phyloP scores from a whole-genome alignment of 2,113 vertebrate genomes.

The Canis aureus region DNA sequence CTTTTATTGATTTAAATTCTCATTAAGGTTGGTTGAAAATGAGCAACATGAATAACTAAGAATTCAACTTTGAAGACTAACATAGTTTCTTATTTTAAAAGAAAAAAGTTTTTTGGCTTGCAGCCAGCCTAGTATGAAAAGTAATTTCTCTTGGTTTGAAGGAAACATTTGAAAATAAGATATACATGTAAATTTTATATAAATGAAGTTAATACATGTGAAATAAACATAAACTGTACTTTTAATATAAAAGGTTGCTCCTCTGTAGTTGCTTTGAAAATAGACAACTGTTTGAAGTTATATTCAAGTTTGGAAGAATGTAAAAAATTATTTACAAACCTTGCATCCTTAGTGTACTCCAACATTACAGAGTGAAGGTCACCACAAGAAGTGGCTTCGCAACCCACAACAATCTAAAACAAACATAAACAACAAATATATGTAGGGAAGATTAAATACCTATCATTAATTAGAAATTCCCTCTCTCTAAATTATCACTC shows the following conservation, averaged over 20 bases:
- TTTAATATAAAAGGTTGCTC: slow-evolving; percentile 11
- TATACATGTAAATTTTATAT: background rate
- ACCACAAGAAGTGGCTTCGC: slow-evolving; percentile 96
- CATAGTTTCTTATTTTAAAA: slow-evolving; percentile 33
- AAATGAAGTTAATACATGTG: slow-evolving; percentile 12
- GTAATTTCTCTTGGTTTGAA: slow-evolving; percentile 50
- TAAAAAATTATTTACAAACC: slow-evolving; percentile 86
- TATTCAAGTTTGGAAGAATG: background rate
- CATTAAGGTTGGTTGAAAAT: background rate
- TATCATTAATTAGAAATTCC: slow-evolving; percentile 55
- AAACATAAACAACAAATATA: slow-evolving; percentile 43
- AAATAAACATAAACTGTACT: background rate
- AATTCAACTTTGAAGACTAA: background rate
- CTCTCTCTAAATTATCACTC: background rate
- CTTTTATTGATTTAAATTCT: background rate
- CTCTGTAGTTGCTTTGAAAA: slow-evolving; percentile 58
- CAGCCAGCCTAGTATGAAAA: background rate
- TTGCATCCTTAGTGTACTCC: slow-evolving; percentile 98
- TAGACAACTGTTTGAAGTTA: slow-evolving; percentile 62
- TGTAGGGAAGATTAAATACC: background rate
- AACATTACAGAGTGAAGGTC: slow-evolving; percentile 97
- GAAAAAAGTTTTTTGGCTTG: background rate
- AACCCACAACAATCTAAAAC: slow-evolving; percentile 97
- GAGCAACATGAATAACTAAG: background rate
- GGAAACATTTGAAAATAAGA: slow-evolving; percentile 70